These are phyloP conservation scores for Neodiprion virginianus DNA, from an alignment of 1,140 invertebrate species.

Conservation along the genomic window DNA sequence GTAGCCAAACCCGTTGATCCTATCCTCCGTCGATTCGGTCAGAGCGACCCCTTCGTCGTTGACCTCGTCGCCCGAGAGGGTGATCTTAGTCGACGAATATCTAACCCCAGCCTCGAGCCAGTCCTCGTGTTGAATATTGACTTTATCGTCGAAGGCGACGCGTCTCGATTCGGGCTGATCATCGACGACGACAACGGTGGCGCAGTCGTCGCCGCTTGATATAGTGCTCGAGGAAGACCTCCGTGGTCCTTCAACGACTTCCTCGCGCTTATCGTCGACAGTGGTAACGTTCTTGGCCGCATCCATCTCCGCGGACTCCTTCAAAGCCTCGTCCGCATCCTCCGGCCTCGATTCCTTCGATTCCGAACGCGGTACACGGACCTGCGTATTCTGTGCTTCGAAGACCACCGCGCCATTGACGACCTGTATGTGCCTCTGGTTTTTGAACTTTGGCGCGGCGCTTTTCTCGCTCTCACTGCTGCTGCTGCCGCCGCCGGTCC, in stretches of 20 bases:
- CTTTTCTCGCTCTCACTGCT: neutral
- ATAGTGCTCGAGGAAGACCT: neutral
- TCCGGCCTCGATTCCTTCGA: neutral
- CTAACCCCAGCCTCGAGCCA: conserved; percentile 57
- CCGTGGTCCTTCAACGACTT: conserved; percentile 7
- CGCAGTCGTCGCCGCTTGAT: conserved; percentile 41
- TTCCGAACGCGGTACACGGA: neutral
- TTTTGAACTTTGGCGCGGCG: conserved; percentile 11
- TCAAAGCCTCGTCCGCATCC: neutral
- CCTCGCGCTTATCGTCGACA: conserved; percentile 28
- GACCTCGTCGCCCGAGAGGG: conserved; percentile 45
- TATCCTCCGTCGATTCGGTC: neutral
- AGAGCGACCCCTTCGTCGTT: conserved; percentile 27
- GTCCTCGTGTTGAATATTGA: conserved; percentile 55
- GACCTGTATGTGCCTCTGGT: neutral
- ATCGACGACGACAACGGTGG: conserved; percentile 53
- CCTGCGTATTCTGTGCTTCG: neutral
- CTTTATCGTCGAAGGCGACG: conserved; percentile 38
- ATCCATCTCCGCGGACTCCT: conserved; percentile 16
- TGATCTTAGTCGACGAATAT: conserved; percentile 59
- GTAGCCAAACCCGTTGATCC: conserved; percentile 39
- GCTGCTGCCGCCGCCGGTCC: neutral
- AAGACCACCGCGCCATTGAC: neutral
- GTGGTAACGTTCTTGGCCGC: neutral
- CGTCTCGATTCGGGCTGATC: conserved; percentile 38